These are phyloP conservation scores for Crepidodera aurea DNA, from an alignment of 2,888 invertebrate genomes.

Conservation along the genomic window DNA sequence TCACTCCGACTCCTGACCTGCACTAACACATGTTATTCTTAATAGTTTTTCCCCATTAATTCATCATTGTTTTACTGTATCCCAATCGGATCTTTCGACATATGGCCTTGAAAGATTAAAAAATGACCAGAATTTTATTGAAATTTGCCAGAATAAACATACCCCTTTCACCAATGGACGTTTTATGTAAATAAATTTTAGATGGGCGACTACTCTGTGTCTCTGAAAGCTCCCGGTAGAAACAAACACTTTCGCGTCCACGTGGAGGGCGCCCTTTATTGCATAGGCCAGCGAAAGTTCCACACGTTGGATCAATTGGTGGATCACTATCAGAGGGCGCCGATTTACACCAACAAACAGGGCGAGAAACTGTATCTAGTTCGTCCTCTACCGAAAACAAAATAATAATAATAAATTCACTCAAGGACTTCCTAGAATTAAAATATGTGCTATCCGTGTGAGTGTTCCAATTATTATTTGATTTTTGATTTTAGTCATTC, in stretches of 20 bases:
- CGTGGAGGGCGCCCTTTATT: conserved; percentile 90
- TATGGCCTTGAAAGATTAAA: too few species aligned
- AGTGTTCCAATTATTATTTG: conserved; percentile 35
- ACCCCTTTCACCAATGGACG: too few species aligned
- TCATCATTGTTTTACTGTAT: too few species aligned
- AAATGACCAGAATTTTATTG: too few species aligned
- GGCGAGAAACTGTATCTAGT: conserved; percentile 98
- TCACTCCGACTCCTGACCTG: too few species aligned
- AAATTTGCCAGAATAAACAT: too few species aligned
- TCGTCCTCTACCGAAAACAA: conserved; percentile 83
- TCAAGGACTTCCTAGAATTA: conserved; percentile 32
- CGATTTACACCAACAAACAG: conserved; percentile 97
- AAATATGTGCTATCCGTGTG: conserved; percentile 40
- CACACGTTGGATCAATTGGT: conserved; percentile 95
- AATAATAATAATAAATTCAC: conserved; percentile 48
- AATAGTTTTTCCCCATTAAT: too few species aligned
- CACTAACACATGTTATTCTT: too few species aligned
- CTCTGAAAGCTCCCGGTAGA: conserved; percentile 94
- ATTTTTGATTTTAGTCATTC: conserved; percentile 26
- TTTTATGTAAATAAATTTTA: too few species aligned
- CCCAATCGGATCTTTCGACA: too few species aligned
- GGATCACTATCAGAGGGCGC: conserved; percentile 97
- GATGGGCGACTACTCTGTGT: conserved; percentile 98
- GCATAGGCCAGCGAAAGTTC: conserved; percentile 98
- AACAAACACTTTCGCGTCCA: conserved; percentile 99